These are phyloP conservation scores for Pelagia noctiluca DNA, from an alignment of 30 jellyfish, hydroid and myxozoan genomes.

Conservation along the genomic window DNA sequence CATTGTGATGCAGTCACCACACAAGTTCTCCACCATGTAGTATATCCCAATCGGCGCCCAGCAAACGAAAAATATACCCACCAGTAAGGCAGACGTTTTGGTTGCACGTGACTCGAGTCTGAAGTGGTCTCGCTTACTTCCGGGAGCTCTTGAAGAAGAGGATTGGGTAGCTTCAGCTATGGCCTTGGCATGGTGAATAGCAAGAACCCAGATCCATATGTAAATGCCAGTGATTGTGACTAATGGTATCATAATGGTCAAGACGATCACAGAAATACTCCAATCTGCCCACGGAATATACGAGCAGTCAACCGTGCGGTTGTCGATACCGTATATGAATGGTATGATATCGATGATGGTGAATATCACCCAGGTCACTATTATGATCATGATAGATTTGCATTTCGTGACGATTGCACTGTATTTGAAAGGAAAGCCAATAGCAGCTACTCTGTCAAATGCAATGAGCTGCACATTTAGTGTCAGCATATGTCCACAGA, in stretches of 20 bases:
- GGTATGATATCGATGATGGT: slow-evolving; percentile 38
- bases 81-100: slow-evolving; percentile 44
- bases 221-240: slow-evolving; percentile 2
- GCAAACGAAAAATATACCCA: slow-evolving; percentile 47
- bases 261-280: slow-evolving; percentile 51
- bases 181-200: slow-evolving; percentile 33
- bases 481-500: slow-evolving; percentile 64
- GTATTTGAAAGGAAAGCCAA: slow-evolving; percentile 33
- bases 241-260: slow-evolving; percentile 46
- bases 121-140: not conserved
- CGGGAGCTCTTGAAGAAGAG: not conserved
- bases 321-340: slow-evolving; percentile 20
- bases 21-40: slow-evolving; percentile 50
- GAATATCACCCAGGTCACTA: slow-evolving; percentile 21
- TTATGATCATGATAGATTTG: not conserved
- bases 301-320: not conserved
- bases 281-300: slow-evolving; percentile 59
- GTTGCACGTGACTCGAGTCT: slow-evolving; percentile 53
- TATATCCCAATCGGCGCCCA: slow-evolving; percentile 76
- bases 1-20: slow-evolving; percentile 30
- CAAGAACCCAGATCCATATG: slow-evolving; percentile 38
- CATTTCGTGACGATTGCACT: not conserved
- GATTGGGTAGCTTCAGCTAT: slow-evolving; percentile 12
- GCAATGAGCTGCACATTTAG: slow-evolving; percentile 42
- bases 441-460: slow-evolving; percentile 46